Conservation (phyloP, 2,113 vertebrate genomes). For the Tachysurus fulvidraco region DNA sequence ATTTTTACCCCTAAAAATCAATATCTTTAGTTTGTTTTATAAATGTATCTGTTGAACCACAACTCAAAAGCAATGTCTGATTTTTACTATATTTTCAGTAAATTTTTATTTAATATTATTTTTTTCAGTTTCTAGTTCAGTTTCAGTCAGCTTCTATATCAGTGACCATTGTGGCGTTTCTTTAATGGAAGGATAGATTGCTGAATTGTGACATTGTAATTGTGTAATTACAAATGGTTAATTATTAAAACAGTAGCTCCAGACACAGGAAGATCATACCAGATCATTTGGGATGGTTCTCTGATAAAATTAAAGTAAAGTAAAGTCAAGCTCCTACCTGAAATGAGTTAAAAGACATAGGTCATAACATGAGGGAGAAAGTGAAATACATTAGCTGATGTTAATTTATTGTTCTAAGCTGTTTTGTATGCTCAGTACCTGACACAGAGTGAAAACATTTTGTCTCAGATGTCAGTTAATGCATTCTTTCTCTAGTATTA, state of each 20-base stretch:
- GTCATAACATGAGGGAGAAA: constrained; percentile 22
- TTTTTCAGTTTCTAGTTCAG: too few species aligned
- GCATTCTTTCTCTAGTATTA: neutral
- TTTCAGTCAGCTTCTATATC: too few species aligned
- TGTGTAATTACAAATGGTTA: neutral
- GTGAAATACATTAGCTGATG: neutral
- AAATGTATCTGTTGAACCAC: too few species aligned
- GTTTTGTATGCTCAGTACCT: neutral
- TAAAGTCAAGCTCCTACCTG: constrained; percentile 39
- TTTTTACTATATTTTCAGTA: too few species aligned
- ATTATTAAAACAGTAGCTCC: neutral
- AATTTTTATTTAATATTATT: too few species aligned
- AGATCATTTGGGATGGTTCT: constrained; percentile 33
- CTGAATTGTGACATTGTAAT: neutral
- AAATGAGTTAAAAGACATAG: constrained; percentile 73
- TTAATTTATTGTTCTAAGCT: constrained; percentile 7
- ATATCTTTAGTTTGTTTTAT: too few species aligned
- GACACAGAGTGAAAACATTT: neutral
- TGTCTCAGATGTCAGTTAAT: neutral
- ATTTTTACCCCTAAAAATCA: too few species aligned
- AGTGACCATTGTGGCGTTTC: too few species aligned
- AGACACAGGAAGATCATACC: constrained; percentile 22
- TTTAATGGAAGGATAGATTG: too few species aligned
- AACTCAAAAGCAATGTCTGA: too few species aligned
- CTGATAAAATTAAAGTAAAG: constrained; percentile 2